Percentiles rank a stretch among this genome's conserved stretches.
phyloP scores from a whole-genome alignment of 2,888 invertebrate genomes.

The Molorchus minor region DNA sequence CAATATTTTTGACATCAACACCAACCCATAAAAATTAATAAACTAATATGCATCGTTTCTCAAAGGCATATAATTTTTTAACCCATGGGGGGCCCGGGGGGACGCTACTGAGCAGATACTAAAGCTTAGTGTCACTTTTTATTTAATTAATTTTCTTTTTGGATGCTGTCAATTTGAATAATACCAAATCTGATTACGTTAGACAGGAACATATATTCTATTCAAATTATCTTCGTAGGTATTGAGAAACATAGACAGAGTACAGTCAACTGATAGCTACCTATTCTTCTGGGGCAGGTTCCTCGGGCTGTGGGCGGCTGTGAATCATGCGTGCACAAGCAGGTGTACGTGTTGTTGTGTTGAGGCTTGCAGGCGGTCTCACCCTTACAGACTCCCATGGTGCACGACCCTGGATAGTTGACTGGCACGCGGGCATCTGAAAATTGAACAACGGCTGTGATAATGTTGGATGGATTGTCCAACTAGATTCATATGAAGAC shows the following conservation, averaged over 20 bases:
- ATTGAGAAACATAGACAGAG: neutral
- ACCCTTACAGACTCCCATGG: constrained; percentile 67
- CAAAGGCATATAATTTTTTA: neutral
- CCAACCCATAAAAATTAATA: neutral
- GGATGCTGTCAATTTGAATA: constrained; percentile 1
- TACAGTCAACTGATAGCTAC: constrained; percentile 20
- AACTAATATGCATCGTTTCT: neutral
- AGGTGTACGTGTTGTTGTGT: constrained; percentile 67
- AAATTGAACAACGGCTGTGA: constrained; percentile 20
- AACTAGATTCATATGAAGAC: too few species aligned
- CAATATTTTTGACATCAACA: neutral
- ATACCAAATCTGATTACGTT: constrained; percentile 7
- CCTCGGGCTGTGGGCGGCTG: constrained; percentile 69
- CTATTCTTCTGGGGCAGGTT: constrained; percentile 69
- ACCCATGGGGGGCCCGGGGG: neutral
- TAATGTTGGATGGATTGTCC: too few species aligned
- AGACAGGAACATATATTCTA: neutral
- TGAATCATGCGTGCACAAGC: constrained; percentile 75
- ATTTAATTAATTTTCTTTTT: neutral
- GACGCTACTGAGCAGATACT: too few species aligned
- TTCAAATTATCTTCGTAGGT: constrained; percentile 16
- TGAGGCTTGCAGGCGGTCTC: constrained; percentile 71
- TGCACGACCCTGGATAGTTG: constrained; percentile 61
- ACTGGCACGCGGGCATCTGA: constrained; percentile 47
- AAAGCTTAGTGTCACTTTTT: too few species aligned